Conservation (phyloP, 1,140 invertebrate species). For the Leptinotarsa undecemlineata region DNA sequence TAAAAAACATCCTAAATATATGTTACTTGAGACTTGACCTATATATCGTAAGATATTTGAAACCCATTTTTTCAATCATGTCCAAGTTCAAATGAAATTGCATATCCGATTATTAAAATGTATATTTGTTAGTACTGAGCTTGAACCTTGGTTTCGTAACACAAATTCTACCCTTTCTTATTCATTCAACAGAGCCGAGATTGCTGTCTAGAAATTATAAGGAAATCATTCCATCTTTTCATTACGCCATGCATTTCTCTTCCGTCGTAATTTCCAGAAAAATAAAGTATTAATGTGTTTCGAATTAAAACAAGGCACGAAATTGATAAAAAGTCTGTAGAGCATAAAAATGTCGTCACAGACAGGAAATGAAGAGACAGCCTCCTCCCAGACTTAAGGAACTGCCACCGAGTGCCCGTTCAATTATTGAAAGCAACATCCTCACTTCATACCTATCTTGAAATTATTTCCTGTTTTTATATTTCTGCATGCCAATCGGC, state of each 20-base stretch:
- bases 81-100: no score
- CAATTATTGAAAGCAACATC: constrained; percentile 34
- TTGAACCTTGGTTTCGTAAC: no score
- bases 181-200: no score
- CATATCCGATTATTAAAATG: no score
- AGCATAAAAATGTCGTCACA: constrained; percentile 39
- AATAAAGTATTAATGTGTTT: constrained; percentile 39
- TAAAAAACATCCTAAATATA: no score
- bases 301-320: constrained; percentile 29
- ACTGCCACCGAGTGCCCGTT: constrained; percentile 21
- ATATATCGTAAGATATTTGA: no score
- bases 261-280: constrained; percentile 40
- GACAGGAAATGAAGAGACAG: constrained; percentile 38
- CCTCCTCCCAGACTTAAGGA: constrained; percentile 33
- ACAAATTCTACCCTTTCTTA: no score
- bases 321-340: constrained; percentile 38
- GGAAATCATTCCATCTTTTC: constrained; percentile 4
- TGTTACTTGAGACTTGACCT: no score
- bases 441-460: constrained; percentile 24
- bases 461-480: constrained; percentile 27
- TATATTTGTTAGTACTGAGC: no score
- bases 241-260: constrained; percentile 10
- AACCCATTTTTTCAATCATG: no score
- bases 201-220: neutral
- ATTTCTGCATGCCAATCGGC: constrained; percentile 16